Conservation (phyloP, 2,113 vertebrate species). For the Channa argus region DNA sequence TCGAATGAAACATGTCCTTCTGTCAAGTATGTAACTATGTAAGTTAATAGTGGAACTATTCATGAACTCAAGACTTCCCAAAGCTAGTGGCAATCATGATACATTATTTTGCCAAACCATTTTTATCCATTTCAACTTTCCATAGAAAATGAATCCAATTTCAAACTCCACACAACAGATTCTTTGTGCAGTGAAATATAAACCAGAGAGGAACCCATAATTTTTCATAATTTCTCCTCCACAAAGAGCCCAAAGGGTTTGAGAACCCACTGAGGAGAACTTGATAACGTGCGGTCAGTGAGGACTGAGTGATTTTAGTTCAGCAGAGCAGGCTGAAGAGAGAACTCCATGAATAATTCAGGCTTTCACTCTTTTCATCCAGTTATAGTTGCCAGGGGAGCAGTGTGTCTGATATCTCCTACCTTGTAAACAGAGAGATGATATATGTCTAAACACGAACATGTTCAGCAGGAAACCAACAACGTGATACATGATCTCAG, state of each 20-base stretch:
- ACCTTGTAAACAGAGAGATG: constrained; percentile 52
- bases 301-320: constrained; percentile 57
- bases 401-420: constrained; percentile 27
- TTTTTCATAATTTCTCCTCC: constrained; percentile 13
- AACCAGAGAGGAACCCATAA: constrained; percentile 10
- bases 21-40: not conserved
- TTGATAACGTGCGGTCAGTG: constrained; percentile 20
- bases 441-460: constrained; percentile 24
- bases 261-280: constrained; percentile 56
- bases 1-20: not conserved
- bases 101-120: constrained; percentile 8
- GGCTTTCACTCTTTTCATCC: constrained; percentile 53
- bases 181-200: constrained; percentile 33
- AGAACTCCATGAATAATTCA: constrained; percentile 73
- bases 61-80: not conserved
- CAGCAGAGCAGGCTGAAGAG: constrained; percentile 32
- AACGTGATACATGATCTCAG: constrained; percentile 3
- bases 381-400: constrained; percentile 61
- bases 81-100: not conserved
- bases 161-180: constrained; percentile 9
- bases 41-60: not conserved
- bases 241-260: constrained; percentile 8
- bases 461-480: not conserved
- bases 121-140: constrained; percentile 10
- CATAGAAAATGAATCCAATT: constrained; percentile 11